Base-by-base conservation (phyloP, 2,797 vertebrate genomes). In the Rhinogobio ventralis region DNA sequence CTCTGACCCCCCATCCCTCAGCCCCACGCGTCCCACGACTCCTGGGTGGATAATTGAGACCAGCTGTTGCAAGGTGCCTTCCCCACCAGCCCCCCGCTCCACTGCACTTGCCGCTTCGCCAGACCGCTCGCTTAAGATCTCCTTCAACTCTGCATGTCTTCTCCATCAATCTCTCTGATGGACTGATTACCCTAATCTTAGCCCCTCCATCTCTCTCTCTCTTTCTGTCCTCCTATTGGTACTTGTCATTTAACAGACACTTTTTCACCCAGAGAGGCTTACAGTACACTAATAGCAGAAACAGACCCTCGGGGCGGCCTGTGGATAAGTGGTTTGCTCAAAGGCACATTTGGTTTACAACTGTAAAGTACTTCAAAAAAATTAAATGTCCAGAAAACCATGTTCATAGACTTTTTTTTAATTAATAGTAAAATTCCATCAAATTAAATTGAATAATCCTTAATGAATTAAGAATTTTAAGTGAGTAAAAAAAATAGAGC, bases 61-160 rank as follows among this genome's bases (percentile, higher is more conserved):
- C 95, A 96, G 95, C 95, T 96, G 95, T 94, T 95, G 95, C 93
- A 95, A 96, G 95, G 95, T 96, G 95, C 94, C 94, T 93, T 90
- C 88, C 90, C 90, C 91, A 85, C 84, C 83, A 80, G 46, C 87
- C 90, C 25, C 83, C 90, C 86, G 88, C 82, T 68, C 83, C 88
- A 86, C 92, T 94, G 94, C 94, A 95, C 94, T 95, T 95, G 94
- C 92, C 88, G 94, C 91, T 91, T 90, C 92, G 90, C n/a, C 90
- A 87, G 85, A 89, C 83, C 88, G 86, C 85, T 88, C 81, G 83
- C 90, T 89, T 87, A 67, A 80, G 78, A 57, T 55, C 78, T 45
- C 69, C 57, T 82, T 53, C 51, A 75, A 75, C 81, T 74, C 77
- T 74, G 87, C 68, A 82, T 88, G 89, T 90, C 87, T 88, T 92